phyloP scores from a whole-genome alignment of 2,888 invertebrate genomes.

The Bellardia pandia region DNA sequence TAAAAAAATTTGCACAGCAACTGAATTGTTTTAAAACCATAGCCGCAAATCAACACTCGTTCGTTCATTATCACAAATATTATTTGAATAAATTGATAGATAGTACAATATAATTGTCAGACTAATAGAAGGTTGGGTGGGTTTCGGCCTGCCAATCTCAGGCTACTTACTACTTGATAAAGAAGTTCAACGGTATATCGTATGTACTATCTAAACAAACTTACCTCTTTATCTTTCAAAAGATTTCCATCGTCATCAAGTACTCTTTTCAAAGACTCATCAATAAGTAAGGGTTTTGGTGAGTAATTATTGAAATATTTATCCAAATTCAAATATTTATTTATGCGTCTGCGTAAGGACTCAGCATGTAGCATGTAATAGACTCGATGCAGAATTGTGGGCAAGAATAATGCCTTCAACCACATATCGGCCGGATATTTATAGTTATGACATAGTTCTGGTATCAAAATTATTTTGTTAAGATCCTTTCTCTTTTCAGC shows the following conservation, averaged over 20 bases:
- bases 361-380: constrained; percentile 82
- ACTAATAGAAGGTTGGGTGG: too few species aligned
- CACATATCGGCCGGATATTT: constrained; percentile 91
- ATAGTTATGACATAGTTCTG: constrained; percentile 92
- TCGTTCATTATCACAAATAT: too few species aligned
- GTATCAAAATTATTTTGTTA: constrained; percentile 89
- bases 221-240: constrained; percentile 75
- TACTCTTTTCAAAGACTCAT: constrained; percentile 79
- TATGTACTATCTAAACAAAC: background rate
- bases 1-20: too few species aligned
- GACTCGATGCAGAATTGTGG: constrained; percentile 91
- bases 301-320: constrained; percentile 73
- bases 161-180: too few species aligned
- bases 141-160: too few species aligned
- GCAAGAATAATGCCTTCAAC: constrained; percentile 93
- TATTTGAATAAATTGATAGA: too few species aligned
- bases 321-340: constrained; percentile 77
- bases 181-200: too few species aligned
- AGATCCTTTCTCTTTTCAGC: constrained; percentile 78
- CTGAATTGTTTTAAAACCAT: too few species aligned
- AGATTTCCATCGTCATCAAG: constrained; percentile 77
- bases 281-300: constrained; percentile 80
- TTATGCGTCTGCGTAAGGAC: constrained; percentile 82
- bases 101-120: too few species aligned
- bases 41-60: too few species aligned